Evolutionary conservation across 2,797 vertebrate genomes (phyloP), one percentile per base, ranked within the genome.

Genomic region (Tragopan temminckii): DNA sequence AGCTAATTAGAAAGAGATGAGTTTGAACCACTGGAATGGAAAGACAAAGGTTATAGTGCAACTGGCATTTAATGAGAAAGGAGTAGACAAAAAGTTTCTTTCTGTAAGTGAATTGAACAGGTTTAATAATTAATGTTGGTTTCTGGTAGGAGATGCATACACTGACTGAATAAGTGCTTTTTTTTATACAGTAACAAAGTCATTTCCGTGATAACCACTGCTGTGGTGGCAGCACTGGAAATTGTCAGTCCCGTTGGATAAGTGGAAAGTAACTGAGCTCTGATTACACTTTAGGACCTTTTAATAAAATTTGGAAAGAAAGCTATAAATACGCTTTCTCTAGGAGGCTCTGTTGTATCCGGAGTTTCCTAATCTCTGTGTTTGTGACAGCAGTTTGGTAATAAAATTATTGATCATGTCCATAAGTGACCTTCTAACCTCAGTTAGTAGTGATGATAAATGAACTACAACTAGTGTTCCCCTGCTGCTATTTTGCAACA

Each of bases 381-480:
- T 38, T 33, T 88, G 27, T 79, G 3, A 7, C 67, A 94, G 40
- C 8, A 36, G 40, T 74, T 87, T 83, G 81, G 18, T 78, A 58
- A 61, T 75, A 62, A 80, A 75, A 74, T 7, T 74, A 85, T 48
- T 62, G 64, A 67, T 92, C 24, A 7, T 42, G 36, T 76, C 59
- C 64, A 38, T 53, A 72, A 72, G 15, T 23, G 77, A 74, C 63
- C 79, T 86, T 89, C 90, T 92, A 71, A 69, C 75, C 46, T 87
- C 23, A 75, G 53, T 62, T 80, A n/a, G 59, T 11, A 52, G 46
- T 29, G 35, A 36, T 74, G 59, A 86, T 80, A 70, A 85, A 71
- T 77, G 53, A 84, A 59, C 70, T 61, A 90, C 57, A 64, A 1
- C 18, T 85, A 62, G 52, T 59, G 53, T 21, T 90, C 31, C 70